Evolutionary conservation across 2,888 invertebrate genomes (phyloP).

Genomic region (Caenorhabditis sp.): DNA sequence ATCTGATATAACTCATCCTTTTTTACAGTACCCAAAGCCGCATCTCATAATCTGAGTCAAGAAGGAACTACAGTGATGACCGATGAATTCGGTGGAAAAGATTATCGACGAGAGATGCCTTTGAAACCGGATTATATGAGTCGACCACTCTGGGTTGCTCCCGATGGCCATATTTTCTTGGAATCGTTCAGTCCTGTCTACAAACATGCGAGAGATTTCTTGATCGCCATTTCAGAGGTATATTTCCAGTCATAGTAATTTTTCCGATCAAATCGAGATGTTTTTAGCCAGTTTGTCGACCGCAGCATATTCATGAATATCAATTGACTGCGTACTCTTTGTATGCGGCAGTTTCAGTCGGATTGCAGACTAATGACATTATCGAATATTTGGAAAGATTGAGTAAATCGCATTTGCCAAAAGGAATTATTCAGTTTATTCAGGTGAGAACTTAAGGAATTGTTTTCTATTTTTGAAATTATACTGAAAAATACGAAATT

Average conservation of each 20-base stretch:
- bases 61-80: conserved; percentile 16
- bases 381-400: conserved; percentile 92
- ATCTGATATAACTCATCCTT: not conserved
- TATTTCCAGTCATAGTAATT: conserved; percentile 4
- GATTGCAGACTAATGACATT: conserved; percentile 91
- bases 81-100: conserved; percentile 60
- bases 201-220: conserved; percentile 97
- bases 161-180: conserved; percentile 96
- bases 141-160: conserved; percentile 79
- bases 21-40: conserved; percentile 48
- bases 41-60: conserved; percentile 41
- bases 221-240: conserved; percentile 93
- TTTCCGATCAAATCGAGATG: too few species aligned
- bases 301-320: conserved; percentile 92
- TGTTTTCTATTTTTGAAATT: conserved; percentile 9
- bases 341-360: conserved; percentile 98
- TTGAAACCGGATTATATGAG: conserved; percentile 50
- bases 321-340: conserved; percentile 93
- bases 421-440: conserved; percentile 94
- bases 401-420: conserved; percentile 92
- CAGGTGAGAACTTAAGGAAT: conserved; percentile 68
- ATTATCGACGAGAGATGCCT: conserved; percentile 57
- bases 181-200: conserved; percentile 99
- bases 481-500: not conserved
- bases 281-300: conserved; percentile 89